Conservation (phyloP, 2,113 vertebrate genomes). For the Leucoraja erinaceus region DNA sequence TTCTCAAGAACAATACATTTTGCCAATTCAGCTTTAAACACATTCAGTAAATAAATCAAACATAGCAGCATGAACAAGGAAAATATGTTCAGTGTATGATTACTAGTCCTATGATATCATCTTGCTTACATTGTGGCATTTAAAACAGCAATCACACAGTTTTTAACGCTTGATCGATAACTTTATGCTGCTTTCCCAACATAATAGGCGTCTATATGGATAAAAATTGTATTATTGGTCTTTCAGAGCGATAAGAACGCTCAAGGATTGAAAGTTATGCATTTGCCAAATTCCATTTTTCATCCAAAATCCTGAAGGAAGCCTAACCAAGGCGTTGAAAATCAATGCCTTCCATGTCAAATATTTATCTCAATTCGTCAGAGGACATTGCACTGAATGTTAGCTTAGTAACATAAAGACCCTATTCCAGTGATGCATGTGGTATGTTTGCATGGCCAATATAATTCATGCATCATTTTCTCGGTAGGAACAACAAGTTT, state of each 20-base stretch:
- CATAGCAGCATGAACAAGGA: neutral
- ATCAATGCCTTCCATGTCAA: neutral
- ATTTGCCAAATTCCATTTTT: constrained; percentile 2
- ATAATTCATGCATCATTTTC: neutral
- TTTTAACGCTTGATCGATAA: neutral
- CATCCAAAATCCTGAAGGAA: neutral
- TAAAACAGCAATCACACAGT: neutral
- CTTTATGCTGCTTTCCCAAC: neutral
- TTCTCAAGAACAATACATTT: too few species aligned
- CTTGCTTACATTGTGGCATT: neutral
- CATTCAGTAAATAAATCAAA: too few species aligned
- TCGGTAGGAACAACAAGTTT: neutral
- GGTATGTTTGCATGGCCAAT: neutral
- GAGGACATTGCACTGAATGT: neutral
- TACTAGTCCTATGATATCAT: neutral
- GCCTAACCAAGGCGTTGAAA: neutral
- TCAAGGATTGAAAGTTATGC: neutral
- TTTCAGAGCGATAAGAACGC: neutral
- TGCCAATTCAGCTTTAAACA: too few species aligned
- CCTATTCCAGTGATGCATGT: neutral
- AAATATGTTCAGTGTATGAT: neutral
- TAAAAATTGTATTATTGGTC: too few species aligned
- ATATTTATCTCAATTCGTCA: neutral
- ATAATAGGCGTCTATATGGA: too few species aligned
- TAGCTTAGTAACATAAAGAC: neutral